Conservation (phyloP, 2,797 vertebrate species). For the Cuculus canorus region DNA sequence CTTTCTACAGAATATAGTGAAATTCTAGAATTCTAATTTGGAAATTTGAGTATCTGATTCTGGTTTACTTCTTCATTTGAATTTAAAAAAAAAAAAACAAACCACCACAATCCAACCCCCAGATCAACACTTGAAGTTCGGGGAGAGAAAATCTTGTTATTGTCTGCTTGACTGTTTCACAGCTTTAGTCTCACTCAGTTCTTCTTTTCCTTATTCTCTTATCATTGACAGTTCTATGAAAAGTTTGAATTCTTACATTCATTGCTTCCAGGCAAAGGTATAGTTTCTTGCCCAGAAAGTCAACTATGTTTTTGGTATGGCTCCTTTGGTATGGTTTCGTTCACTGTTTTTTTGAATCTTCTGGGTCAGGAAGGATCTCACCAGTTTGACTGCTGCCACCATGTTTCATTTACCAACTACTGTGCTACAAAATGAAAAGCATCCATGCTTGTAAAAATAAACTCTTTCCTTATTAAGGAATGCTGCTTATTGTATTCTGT, state of each 20-base stretch:
- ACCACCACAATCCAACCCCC: background rate
- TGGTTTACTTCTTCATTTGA: background rate
- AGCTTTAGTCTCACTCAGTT: background rate
- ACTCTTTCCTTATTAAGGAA: background rate
- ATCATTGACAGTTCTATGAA: background rate
- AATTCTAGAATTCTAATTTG: background rate
- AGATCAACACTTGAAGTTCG: background rate
- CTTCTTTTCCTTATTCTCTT: background rate
- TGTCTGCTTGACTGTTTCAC: background rate
- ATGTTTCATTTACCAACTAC: background rate
- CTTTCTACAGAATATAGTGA: background rate
- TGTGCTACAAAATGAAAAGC: constrained; percentile 1
- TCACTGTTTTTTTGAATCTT: background rate
- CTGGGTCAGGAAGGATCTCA: background rate
- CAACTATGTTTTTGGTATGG: background rate
- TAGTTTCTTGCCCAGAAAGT: background rate
- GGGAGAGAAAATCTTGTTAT: background rate
- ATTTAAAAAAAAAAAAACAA: background rate
- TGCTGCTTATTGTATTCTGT: background rate
- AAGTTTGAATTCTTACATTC: background rate
- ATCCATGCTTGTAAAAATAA: background rate
- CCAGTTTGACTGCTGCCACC: background rate
- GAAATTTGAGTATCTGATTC: background rate
- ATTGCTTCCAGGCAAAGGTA: background rate
- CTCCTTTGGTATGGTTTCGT: background rate